A percentile compares a stretch with the other conserved stretches of the same genome.
Evolutionary conservation across 2,888 invertebrate genomes (phyloP).

Genomic region (Eupeodes luniger): DNA sequence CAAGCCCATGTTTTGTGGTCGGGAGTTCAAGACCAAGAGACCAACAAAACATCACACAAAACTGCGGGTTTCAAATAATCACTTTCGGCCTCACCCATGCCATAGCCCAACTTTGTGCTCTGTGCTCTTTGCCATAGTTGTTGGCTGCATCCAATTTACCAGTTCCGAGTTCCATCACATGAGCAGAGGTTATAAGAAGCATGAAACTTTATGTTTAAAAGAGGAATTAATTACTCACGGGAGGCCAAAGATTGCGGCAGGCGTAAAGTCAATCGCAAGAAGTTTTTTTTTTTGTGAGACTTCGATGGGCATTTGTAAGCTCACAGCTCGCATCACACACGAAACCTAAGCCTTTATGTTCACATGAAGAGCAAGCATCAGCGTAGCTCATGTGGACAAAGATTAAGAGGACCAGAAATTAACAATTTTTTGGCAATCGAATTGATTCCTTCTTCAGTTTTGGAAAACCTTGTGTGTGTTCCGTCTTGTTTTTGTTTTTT

Average conservation of each 20-base stretch:
- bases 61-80: constrained; percentile 51
- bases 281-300: constrained; percentile 11
- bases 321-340: constrained; percentile 37
- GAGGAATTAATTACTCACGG: constrained; percentile 71
- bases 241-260: constrained; percentile 51
- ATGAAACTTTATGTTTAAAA: constrained; percentile 59
- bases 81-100: constrained; percentile 62
- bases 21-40: constrained; percentile 16
- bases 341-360: constrained; percentile 27
- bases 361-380: too few relatives aligned
- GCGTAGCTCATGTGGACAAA: constrained; percentile 46
- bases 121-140: too few relatives aligned
- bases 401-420: constrained; percentile 70
- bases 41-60: constrained; percentile 10
- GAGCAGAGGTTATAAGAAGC: constrained; percentile 41
- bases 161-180: too few relatives aligned
- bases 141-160: too few relatives aligned
- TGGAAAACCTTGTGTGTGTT: constrained; percentile 18
- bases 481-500: not conserved
- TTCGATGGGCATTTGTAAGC: constrained; percentile 20
- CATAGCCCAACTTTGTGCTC: not conserved
- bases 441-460: constrained; percentile 34
- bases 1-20: constrained; percentile 17
- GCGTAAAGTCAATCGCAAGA: constrained; percentile 46
- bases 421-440: constrained; percentile 40